phyloP scores from a whole-genome alignment of 2,797 vertebrate genomes.

The Alca torda region DNA sequence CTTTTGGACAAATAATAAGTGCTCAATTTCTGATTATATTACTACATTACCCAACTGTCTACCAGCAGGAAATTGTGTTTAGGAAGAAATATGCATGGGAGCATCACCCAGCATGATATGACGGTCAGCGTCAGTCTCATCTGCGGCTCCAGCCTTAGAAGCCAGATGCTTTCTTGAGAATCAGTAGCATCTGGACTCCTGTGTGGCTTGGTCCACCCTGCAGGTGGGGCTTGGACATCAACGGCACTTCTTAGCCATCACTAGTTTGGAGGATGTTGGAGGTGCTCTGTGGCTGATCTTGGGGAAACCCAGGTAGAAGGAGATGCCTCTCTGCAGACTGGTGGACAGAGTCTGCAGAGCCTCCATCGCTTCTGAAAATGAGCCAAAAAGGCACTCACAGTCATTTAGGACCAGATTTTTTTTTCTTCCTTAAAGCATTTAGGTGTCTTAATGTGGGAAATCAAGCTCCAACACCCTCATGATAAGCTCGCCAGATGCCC shows the following conservation, averaged over 20 bases:
- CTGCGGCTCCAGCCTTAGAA: not conserved
- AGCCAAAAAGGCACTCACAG: not conserved
- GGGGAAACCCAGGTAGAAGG: not conserved
- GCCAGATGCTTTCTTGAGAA: not conserved
- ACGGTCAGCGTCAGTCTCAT: not conserved
- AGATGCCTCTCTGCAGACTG: not conserved
- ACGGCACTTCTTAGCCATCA: accelerated
- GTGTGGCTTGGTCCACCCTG: not conserved
- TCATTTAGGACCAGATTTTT: not conserved
- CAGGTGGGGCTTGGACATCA: not conserved
- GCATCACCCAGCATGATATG: not conserved
- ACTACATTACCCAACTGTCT: not conserved
- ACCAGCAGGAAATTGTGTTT: not conserved
- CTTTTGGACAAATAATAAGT: not conserved
- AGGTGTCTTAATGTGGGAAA: not conserved
- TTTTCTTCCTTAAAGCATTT: not conserved
- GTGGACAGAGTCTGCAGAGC: not conserved
- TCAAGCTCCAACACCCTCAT: not conserved
- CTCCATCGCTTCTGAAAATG: not conserved
- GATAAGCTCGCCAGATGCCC: not conserved
- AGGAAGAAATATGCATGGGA: not conserved
- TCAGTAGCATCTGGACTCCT: not conserved
- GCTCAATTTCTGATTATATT: not conserved
- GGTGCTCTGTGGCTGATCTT: accelerated
- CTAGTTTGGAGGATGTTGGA: not conserved